Evolutionary conservation across 1,140 invertebrate genomes (phyloP).

Genomic region (Platorchestia sp.): DNA sequence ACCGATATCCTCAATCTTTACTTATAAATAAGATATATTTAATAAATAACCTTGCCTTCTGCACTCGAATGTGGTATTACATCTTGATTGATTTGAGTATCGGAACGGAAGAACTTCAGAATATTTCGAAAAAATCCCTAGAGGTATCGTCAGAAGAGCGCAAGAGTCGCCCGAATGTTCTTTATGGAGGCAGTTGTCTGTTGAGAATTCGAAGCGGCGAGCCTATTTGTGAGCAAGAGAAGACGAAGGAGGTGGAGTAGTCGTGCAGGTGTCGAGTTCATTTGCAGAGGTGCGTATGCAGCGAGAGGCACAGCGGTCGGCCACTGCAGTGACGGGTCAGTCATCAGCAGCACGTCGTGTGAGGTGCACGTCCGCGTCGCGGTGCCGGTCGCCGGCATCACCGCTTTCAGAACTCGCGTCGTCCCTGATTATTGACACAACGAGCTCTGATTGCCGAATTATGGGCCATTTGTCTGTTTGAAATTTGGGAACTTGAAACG

Average conservation of each 20-base stretch:
- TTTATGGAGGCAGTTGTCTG: not conserved
- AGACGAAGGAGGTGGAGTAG: not conserved
- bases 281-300: not conserved
- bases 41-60: not conserved
- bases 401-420: not conserved
- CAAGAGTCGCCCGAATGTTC: not conserved
- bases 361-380: not conserved
- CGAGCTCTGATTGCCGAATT: not conserved
- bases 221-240: not conserved
- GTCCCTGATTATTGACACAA: not conserved
- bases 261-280: not conserved
- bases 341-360: not conserved
- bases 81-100: not conserved
- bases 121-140: not conserved
- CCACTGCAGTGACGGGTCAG: not conserved
- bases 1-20: no score
- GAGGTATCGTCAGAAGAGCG: not conserved
- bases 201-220: not conserved
- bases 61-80: not conserved
- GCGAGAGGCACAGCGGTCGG: not conserved
- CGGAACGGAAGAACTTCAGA: not conserved
- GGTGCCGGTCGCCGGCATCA: not conserved
- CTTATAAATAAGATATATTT: not conserved
- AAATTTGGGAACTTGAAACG: not conserved
- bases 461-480: not conserved